Conservation (phyloP, 2,113 vertebrate species). For the Galemys pyrenaicus region DNA sequence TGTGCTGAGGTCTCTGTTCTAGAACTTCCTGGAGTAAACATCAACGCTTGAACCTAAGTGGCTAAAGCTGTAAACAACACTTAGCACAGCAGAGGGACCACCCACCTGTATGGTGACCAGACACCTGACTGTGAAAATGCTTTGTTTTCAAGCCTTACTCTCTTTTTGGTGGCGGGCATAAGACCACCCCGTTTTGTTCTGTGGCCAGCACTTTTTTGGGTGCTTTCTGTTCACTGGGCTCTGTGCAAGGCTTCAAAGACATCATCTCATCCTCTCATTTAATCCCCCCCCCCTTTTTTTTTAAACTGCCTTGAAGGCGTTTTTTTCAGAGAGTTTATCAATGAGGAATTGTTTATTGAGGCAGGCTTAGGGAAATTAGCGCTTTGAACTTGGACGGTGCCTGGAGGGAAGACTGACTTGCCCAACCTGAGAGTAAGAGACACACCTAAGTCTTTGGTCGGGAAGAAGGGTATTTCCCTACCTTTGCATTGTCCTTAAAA, state of each 20-base stretch:
- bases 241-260: no score
- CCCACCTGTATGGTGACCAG: not conserved
- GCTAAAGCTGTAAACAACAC: not conserved
- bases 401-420: not conserved
- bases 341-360: not conserved
- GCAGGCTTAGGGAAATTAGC: not conserved
- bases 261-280: no score
- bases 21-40: not conserved
- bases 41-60: not conserved
- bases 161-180: no score
- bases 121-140: not conserved
- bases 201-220: no score
- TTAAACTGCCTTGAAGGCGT: no score
- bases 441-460: not conserved
- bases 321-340: not conserved
- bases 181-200: no score
- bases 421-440: fast-evolving
- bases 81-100: not conserved
- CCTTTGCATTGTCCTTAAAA: not conserved
- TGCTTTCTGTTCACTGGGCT: no score
- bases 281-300: no score
- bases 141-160: no score
- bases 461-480: not conserved
- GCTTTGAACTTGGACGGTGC: not conserved
- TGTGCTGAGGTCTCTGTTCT: not conserved